Evolutionary conservation across 2,888 invertebrate species (phyloP).

Genomic region (Platycheirus albimanus): DNA sequence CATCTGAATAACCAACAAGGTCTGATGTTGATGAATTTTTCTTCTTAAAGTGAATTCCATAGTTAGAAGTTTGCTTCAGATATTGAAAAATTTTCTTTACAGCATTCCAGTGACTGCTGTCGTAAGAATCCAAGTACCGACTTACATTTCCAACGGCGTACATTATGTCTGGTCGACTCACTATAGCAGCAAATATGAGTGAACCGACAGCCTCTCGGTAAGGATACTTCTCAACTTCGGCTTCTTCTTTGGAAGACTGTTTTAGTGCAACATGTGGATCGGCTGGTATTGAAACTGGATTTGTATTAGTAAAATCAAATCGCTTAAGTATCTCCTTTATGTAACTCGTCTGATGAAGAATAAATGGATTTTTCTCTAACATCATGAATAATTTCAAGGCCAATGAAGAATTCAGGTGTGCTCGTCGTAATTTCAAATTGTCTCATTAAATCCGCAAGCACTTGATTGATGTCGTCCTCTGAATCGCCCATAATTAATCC

Average conservation of each 20-base stretch:
- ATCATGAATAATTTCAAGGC: neutral
- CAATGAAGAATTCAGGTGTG: neutral
- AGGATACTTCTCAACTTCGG: constrained; percentile 39
- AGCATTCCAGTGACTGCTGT: constrained; percentile 38
- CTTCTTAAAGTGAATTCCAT: constrained; percentile 2
- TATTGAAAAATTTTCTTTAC: constrained; percentile 48
- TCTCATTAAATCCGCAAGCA: neutral
- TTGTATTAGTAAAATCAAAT: constrained; percentile 60
- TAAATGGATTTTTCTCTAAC: constrained; percentile 41
- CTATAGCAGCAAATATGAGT: constrained; percentile 65
- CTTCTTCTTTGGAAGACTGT: neutral
- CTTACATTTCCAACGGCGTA: constrained; percentile 53
- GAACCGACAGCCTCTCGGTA: constrained; percentile 68
- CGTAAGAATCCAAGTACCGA: constrained; percentile 5
- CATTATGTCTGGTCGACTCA: constrained; percentile 65
- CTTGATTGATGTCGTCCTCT: neutral
- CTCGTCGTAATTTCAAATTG: neutral
- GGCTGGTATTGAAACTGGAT: constrained; percentile 60
- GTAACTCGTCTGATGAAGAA: constrained; percentile 54
- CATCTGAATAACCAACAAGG: no score
- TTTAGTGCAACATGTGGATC: constrained; percentile 53
- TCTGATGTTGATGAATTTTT: no score
- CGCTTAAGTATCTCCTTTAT: constrained; percentile 46
- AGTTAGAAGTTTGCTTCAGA: constrained; percentile 1
- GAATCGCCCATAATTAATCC: constrained; percentile 71